phyloP scores from a whole-genome alignment of 2,888 invertebrate genomes.

The Ennomos fuscantarius region DNA sequence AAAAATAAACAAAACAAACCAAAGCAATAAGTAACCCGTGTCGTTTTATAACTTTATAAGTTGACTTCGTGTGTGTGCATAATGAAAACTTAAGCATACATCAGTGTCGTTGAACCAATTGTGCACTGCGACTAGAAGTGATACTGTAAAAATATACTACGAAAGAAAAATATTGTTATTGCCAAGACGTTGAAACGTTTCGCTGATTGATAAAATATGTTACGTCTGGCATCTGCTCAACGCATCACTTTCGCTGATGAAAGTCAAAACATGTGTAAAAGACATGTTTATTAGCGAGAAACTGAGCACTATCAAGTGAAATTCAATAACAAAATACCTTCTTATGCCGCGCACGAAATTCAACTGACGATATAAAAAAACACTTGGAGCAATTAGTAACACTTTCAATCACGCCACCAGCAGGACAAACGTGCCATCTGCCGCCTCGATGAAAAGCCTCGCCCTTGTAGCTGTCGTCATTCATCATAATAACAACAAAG shows the following conservation, averaged over 20 bases:
- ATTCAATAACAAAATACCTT: conserved; percentile 26
- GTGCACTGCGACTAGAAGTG: conserved; percentile 51
- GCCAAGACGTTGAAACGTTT: conserved; percentile 56
- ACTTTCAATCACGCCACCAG: conserved; percentile 33
- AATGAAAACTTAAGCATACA: conserved; percentile 58
- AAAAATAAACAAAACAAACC: conserved; percentile 60
- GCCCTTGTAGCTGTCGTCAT: conserved; percentile 62
- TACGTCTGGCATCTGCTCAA: conserved; percentile 64
- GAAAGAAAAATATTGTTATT: conserved; percentile 72
- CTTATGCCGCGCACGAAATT: conserved; percentile 29
- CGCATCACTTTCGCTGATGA: conserved; percentile 70
- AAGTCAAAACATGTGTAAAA: conserved; percentile 65
- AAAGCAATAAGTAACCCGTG: conserved; percentile 43
- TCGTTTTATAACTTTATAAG: conserved; percentile 68
- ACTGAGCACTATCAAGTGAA: conserved; percentile 31
- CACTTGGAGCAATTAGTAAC: conserved; percentile 38
- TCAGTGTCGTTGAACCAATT: conserved; percentile 67
- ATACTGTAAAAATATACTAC: conserved; percentile 68
- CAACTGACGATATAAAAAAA: conserved; percentile 28
- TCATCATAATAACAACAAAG: conserved; percentile 64
- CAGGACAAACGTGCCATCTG: conserved; percentile 51
- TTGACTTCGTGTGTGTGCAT: conserved; percentile 64
- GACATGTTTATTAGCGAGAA: conserved; percentile 39
- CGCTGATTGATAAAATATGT: conserved; percentile 70
- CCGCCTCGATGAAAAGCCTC: conserved; percentile 55